Conservation (phyloP, 2,888 invertebrate genomes). For the Trachelus tabidus region DNA sequence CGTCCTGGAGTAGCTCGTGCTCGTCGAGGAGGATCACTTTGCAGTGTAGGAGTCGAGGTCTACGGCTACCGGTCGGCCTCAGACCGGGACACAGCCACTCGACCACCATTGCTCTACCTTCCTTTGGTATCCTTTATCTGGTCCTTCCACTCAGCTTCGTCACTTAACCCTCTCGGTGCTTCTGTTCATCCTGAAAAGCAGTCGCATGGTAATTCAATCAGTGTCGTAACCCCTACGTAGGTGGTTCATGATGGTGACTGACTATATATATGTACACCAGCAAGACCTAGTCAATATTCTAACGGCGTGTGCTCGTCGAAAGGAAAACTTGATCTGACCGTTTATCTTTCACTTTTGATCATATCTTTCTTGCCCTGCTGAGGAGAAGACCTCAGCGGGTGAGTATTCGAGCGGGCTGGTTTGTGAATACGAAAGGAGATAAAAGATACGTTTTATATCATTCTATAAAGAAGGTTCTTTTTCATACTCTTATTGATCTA, state of each 20-base stretch:
- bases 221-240: slow-evolving; percentile 12
- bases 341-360: slow-evolving; percentile 10
- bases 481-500: background rate
- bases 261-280: background rate
- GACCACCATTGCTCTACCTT: slow-evolving; percentile 55
- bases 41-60: slow-evolving; percentile 76
- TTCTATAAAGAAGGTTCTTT: background rate
- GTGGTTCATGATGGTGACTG: background rate
- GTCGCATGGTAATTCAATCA: slow-evolving; percentile 6
- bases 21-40: slow-evolving; percentile 91
- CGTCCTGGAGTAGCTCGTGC: slow-evolving; percentile 88
- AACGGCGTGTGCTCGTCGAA: slow-evolving; percentile 14
- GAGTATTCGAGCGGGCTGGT: background rate
- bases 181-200: slow-evolving; percentile 20
- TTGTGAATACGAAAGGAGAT: background rate
- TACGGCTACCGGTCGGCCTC: slow-evolving; percentile 67
- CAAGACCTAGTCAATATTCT: background rate
- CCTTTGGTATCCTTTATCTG: slow-evolving; percentile 4
- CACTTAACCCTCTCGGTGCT: slow-evolving; percentile 4
- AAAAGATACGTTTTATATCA: background rate
- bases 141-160: slow-evolving; percentile 1
- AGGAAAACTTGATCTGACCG: slow-evolving; percentile 25
- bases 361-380: slow-evolving; percentile 22
- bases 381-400: slow-evolving; percentile 27
- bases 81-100: slow-evolving; percentile 65